A percentile compares a stretch with the other conserved stretches of the same genome.
These are phyloP conservation scores for Ceramica pisi DNA, from an alignment of 2,888 invertebrate genomes.

Conservation along the genomic window DNA sequence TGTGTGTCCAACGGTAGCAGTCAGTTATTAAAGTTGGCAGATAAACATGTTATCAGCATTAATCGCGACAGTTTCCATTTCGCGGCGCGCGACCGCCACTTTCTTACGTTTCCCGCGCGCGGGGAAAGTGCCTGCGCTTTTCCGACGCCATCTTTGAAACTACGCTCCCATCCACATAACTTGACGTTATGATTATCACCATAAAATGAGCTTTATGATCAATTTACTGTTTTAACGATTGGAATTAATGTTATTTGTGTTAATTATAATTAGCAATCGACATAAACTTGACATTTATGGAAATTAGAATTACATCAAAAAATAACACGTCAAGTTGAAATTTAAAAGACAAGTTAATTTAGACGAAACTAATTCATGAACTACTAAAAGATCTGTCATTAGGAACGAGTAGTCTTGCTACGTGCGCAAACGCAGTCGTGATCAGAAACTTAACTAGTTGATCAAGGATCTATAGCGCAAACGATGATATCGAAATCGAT, in stretches of 20 bases:
- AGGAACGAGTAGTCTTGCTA: slow-evolving; percentile 47
- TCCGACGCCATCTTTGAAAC: slow-evolving; percentile 88
- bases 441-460: slow-evolving; percentile 67
- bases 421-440: slow-evolving; percentile 71
- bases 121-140: slow-evolving; percentile 90
- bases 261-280: neutral
- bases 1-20: slow-evolving; percentile 28
- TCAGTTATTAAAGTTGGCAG: slow-evolving; percentile 73
- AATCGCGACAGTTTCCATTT: slow-evolving; percentile 89
- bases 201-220: slow-evolving; percentile 44
- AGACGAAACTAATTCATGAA: slow-evolving; percentile 22
- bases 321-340: neutral
- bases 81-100: slow-evolving; percentile 82
- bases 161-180: slow-evolving; percentile 67
- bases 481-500: slow-evolving; percentile 57
- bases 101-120: slow-evolving; percentile 89
- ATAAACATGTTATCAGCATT: slow-evolving; percentile 84
- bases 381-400: slow-evolving; percentile 51
- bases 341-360: slow-evolving; percentile 20
- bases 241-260: slow-evolving; percentile 1
- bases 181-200: slow-evolving; percentile 47
- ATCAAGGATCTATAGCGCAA: slow-evolving; percentile 67
- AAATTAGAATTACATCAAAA: neutral
- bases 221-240: slow-evolving; percentile 24
- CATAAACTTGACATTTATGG: neutral